A percentile compares a stretch with the other conserved stretches of the same genome.
phyloP scores from a whole-genome alignment of 2,113 vertebrate species.

The Chaetura pelagica region DNA sequence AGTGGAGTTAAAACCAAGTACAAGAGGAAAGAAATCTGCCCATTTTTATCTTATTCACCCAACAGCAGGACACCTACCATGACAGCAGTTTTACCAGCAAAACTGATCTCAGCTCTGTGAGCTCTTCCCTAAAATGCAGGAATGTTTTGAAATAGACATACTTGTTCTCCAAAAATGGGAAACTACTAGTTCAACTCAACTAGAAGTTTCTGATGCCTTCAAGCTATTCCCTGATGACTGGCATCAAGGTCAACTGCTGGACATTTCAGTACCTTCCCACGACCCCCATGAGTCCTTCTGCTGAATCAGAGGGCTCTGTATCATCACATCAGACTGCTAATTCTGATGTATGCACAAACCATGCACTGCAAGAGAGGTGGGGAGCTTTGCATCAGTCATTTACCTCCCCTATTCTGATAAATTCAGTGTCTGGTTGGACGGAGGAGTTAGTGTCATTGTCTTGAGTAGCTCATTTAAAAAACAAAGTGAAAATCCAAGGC shows the following conservation, averaged over 20 bases:
- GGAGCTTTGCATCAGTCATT: not conserved
- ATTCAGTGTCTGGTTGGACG: not conserved
- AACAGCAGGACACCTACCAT: not conserved
- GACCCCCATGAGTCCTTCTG: not conserved
- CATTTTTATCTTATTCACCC: not conserved
- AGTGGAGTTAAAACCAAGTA: too few relatives aligned
- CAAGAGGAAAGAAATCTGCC: not conserved
- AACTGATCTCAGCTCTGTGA: not conserved
- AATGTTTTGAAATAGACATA: not conserved
- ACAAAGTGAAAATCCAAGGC: not conserved
- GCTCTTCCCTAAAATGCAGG: not conserved
- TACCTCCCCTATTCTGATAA: not conserved
- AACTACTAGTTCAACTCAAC: not conserved
- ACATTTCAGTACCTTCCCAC: not conserved
- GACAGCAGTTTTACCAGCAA: not conserved
- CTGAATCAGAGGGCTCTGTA: not conserved
- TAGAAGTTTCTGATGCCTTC: not conserved
- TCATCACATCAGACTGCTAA: fast-evolving
- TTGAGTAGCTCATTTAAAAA: not conserved
- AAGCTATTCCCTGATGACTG: not conserved
- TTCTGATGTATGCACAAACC: not conserved
- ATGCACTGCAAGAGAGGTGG: not conserved
- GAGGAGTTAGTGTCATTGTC: not conserved
- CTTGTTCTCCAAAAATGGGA: not conserved
- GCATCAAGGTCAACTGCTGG: not conserved